phyloP scores from a whole-genome alignment of 2,113 vertebrate species.

The Malurus elegans region DNA sequence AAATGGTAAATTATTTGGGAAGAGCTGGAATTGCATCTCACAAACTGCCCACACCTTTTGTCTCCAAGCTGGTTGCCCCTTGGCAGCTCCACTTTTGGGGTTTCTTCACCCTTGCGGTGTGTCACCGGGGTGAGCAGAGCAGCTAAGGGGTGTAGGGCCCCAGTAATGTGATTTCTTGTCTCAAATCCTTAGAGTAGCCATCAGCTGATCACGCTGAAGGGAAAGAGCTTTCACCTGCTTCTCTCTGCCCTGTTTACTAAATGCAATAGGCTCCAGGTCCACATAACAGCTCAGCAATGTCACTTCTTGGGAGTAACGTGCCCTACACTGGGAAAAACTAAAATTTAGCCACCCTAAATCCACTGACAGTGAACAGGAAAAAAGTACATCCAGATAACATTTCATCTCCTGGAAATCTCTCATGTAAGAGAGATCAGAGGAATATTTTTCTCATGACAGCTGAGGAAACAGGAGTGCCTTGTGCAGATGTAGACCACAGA shows the following conservation, averaged over 20 bases:
- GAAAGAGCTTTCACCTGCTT: neutral
- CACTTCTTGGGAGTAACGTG: fast-evolving
- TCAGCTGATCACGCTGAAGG: neutral
- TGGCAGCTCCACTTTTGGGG: fast-evolving
- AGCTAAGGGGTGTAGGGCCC: neutral
- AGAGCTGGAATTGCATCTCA: neutral
- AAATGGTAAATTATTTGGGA: neutral
- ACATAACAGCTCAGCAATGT: neutral
- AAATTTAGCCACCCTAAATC: neutral
- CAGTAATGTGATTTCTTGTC: neutral
- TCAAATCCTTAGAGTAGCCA: fast-evolving
- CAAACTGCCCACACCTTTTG: neutral
- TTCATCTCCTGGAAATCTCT: neutral
- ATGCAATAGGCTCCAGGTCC: neutral
- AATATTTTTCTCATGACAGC: neutral
- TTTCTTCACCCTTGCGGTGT: neutral
- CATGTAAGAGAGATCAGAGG: neutral
- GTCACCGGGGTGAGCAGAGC: neutral
- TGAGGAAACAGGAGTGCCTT: neutral
- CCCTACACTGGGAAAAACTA: neutral
- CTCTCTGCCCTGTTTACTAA: neutral
- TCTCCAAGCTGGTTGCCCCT: neutral
- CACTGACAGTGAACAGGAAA: neutral
- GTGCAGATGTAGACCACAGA: neutral
- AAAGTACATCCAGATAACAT: neutral